Evolutionary conservation across 1,140 invertebrate species (phyloP).

Genomic region (Atta colombica): DNA sequence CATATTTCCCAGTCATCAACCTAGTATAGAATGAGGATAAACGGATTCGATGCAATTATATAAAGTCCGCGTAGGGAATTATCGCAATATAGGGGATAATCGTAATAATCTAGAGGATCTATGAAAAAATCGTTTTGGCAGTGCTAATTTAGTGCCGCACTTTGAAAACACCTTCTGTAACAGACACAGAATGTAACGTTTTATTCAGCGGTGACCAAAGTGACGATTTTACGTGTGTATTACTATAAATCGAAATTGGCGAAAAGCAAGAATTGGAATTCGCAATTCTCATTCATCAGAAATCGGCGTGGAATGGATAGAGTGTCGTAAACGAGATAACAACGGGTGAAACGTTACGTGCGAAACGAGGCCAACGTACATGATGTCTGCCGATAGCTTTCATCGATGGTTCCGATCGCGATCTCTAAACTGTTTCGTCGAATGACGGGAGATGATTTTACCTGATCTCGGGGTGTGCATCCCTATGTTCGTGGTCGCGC

Average conservation of each 20-base stretch:
- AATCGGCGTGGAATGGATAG: too few species aligned
- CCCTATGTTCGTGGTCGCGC: slow-evolving; percentile 16
- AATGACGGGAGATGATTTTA: slow-evolving; percentile 5
- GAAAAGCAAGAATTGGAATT: slow-evolving; percentile 26
- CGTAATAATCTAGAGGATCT: background rate
- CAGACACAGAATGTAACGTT: background rate
- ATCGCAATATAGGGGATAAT: background rate
- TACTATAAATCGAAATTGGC: slow-evolving; percentile 23
- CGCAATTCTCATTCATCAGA: background rate
- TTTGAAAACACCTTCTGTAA: background rate
- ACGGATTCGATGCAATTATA: slow-evolving; percentile 13
- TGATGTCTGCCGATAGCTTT: background rate
- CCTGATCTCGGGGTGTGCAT: slow-evolving; percentile 19
- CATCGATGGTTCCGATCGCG: background rate
- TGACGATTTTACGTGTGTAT: slow-evolving; percentile 7
- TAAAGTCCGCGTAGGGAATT: background rate
- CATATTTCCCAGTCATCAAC: slow-evolving; percentile 8
- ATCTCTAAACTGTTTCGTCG: background rate
- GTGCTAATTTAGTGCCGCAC: background rate
- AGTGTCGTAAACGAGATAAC: slow-evolving; percentile 25
- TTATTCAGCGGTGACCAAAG: background rate
- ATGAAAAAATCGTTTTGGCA: background rate
- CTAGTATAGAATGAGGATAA: background rate
- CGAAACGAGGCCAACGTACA: background rate
- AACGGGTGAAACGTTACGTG: background rate